phyloP scores from a whole-genome alignment of 1,140 invertebrate genomes.

The Mizuhopecten yessoensis region DNA sequence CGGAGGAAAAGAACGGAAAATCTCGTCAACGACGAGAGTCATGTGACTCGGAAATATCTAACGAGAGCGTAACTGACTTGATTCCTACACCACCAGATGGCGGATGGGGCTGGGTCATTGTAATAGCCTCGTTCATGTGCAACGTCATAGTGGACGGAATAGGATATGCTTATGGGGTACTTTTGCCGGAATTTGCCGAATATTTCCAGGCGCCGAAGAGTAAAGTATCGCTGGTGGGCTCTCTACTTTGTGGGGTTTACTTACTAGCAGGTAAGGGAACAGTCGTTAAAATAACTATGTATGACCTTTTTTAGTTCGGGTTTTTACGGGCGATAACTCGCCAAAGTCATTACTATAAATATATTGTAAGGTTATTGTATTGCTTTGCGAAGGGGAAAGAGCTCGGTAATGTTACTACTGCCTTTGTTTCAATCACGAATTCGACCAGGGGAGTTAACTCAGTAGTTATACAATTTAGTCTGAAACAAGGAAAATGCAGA shows the following conservation, averaged over 20 bases:
- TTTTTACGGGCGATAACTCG: no score
- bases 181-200: conserved; percentile 93
- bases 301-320: no score
- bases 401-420: no score
- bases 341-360: no score
- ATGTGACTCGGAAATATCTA: conserved; percentile 56
- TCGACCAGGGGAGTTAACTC: no score
- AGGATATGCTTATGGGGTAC: conserved; percentile 95
- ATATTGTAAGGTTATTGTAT: no score
- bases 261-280: conserved; percentile 79
- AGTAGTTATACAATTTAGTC: no score
- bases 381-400: no score
- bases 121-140: conserved; percentile 93
- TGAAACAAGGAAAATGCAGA: no score
- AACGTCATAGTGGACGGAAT: conserved; percentile 98
- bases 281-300: no score
- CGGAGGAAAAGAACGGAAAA: conserved; percentile 50
- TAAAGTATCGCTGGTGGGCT: conserved; percentile 94
- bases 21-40: conserved; percentile 65
- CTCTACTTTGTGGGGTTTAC: conserved; percentile 80
- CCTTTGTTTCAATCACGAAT: no score
- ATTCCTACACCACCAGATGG: conserved; percentile 89
- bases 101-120: conserved; percentile 91
- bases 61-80: conserved; percentile 68
- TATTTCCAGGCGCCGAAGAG: conserved; percentile 92